A percentile compares a stretch with the other conserved stretches of the same genome.
phyloP scores from a whole-genome alignment of 2,888 invertebrate genomes.

The Trachelus troglodyta region DNA sequence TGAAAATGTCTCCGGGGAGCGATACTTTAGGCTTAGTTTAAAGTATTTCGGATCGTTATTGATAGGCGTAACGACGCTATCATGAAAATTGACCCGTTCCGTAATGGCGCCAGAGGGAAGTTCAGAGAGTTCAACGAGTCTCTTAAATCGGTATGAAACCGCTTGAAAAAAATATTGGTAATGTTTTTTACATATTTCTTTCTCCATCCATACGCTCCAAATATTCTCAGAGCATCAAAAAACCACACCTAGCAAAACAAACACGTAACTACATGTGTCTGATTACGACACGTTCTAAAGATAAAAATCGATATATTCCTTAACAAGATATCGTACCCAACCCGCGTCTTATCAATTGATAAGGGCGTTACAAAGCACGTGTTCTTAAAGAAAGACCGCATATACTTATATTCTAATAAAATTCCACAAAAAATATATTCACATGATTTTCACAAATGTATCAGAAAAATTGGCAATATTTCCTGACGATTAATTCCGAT shows the following conservation, averaged over 20 bases:
- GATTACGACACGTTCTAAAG: neutral
- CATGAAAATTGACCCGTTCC: slow-evolving; percentile 31
- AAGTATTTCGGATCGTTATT: slow-evolving; percentile 49
- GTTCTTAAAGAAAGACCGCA: too few relatives aligned
- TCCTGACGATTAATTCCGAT: neutral
- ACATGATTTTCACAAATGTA: neutral
- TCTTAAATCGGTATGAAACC: neutral
- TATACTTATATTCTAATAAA: neutral
- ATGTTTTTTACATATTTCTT: neutral
- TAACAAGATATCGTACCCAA: neutral
- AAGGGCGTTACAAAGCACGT: too few relatives aligned
- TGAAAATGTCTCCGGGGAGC: slow-evolving; percentile 57
- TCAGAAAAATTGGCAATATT: neutral
- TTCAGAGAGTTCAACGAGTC: slow-evolving; percentile 3
- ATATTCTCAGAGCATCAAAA: neutral
- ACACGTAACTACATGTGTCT: neutral
- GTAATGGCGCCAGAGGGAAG: slow-evolving; percentile 21
- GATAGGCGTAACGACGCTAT: slow-evolving; percentile 28
- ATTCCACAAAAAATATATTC: neutral
- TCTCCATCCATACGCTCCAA: neutral
- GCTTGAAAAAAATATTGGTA: neutral
- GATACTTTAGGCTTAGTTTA: slow-evolving; percentile 64
- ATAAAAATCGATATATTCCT: neutral
- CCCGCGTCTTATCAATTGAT: too few relatives aligned
- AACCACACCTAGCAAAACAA: neutral